Conservation (phyloP, 2,888 invertebrate genomes). For the Drosophila borborema region DNA sequence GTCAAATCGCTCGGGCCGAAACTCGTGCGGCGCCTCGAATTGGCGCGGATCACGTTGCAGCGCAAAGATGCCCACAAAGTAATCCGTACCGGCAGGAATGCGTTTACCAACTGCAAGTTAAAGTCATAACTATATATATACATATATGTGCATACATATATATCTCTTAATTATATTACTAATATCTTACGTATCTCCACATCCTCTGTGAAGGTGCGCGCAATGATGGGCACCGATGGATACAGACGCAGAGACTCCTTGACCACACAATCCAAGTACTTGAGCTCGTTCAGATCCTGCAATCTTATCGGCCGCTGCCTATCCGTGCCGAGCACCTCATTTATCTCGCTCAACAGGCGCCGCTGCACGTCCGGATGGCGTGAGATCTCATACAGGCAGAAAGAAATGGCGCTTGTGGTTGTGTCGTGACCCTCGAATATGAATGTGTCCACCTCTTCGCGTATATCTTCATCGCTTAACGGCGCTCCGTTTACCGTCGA, state of each 20-base stretch:
- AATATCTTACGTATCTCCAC: conserved; percentile 86
- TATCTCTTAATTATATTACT: not conserved
- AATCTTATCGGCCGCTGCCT: conserved; percentile 42
- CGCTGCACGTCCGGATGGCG: conserved; percentile 77
- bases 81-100: conserved; percentile 77
- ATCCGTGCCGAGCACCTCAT: conserved; percentile 69
- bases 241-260: conserved; percentile 88
- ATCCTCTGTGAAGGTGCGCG: conserved; percentile 86
- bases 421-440: conserved; percentile 86
- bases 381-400: conserved; percentile 78
- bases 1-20: not conserved
- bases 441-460: conserved; percentile 90
- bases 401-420: conserved; percentile 81
- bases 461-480: conserved; percentile 87
- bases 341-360: conserved; percentile 66
- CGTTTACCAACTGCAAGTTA: conserved; percentile 69
- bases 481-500: conserved; percentile 86
- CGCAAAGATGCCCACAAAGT: conserved; percentile 8
- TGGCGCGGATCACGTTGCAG: conserved; percentile 35
- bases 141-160: not conserved
- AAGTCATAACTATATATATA: not conserved
- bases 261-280: conserved; percentile 87
- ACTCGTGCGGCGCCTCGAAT: not conserved
- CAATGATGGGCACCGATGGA: conserved; percentile 88
- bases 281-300: conserved; percentile 76